Percentiles rank a stretch among this genome's conserved stretches.
Conservation (phyloP, 2,888 invertebrate species). For the Epinotia bilunana region DNA sequence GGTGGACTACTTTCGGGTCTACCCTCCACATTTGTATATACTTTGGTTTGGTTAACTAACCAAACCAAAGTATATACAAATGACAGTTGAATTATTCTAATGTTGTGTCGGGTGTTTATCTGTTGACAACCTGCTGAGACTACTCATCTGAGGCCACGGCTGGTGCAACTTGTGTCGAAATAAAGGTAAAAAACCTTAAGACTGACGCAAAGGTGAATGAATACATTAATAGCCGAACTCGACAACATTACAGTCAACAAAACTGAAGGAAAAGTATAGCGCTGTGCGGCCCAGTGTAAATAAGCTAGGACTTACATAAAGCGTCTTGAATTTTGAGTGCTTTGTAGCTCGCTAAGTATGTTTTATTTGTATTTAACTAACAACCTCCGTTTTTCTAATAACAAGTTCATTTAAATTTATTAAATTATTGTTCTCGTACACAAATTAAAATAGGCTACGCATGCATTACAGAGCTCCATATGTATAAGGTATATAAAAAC, state of each 20-base stretch:
- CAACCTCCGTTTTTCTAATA: not conserved
- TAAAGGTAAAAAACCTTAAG: no score
- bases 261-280: not conserved
- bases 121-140: no score
- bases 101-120: no score
- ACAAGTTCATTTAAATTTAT: not conserved
- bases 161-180: no score
- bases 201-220: no score
- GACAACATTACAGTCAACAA: not conserved
- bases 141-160: no score
- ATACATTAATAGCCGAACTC: not conserved
- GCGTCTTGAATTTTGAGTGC: slow-evolving; percentile 13
- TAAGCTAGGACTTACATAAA: not conserved
- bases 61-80: no score
- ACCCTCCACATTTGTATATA: no score
- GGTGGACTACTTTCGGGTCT: no score
- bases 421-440: not conserved
- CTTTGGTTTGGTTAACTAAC: no score
- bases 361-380: slow-evolving; percentile 20
- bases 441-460: not conserved
- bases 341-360: slow-evolving; percentile 9
- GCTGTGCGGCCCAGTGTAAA: not conserved
- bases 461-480: not conserved
- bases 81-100: no score
- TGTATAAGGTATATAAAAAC: not conserved